These are phyloP conservation scores for Blera fallax DNA, from an alignment of 2,888 invertebrate genomes.

Conservation along the genomic window DNA sequence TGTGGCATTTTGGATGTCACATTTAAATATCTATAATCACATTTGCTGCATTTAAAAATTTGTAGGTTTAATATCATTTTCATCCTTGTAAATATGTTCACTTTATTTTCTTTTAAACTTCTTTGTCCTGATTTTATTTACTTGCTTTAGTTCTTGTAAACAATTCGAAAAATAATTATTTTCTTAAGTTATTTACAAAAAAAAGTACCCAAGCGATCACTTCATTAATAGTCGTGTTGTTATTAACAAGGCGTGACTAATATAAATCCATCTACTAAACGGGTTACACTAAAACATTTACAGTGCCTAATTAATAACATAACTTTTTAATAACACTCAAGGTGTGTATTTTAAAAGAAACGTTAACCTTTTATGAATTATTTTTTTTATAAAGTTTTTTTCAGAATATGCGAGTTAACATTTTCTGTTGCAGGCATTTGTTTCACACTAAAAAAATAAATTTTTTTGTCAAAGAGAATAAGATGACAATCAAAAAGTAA, in stretches of 20 bases:
- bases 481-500: not conserved
- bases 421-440: not conserved
- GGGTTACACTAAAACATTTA: not conserved
- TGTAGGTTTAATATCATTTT: not conserved
- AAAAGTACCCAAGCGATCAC: conserved; percentile 25
- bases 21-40: not conserved
- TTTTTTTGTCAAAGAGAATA: not conserved
- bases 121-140: not conserved
- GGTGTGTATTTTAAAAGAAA: too few species aligned
- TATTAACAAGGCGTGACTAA: conserved; percentile 25
- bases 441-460: not conserved
- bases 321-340: too few species aligned
- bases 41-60: conserved; percentile 19
- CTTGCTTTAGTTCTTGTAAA: not conserved
- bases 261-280: not conserved
- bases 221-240: conserved; percentile 19
- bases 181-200: not conserved
- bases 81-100: not conserved
- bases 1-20: not conserved
- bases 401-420: not conserved
- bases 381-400: not conserved
- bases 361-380: not conserved
- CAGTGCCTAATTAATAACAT: not conserved
- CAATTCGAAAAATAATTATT: not conserved
- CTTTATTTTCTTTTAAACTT: not conserved